Evolutionary conservation across 2,888 invertebrate species (phyloP), one percentile per base, ranked within the genome.

Genomic region (Lepidonotus clava): DNA sequence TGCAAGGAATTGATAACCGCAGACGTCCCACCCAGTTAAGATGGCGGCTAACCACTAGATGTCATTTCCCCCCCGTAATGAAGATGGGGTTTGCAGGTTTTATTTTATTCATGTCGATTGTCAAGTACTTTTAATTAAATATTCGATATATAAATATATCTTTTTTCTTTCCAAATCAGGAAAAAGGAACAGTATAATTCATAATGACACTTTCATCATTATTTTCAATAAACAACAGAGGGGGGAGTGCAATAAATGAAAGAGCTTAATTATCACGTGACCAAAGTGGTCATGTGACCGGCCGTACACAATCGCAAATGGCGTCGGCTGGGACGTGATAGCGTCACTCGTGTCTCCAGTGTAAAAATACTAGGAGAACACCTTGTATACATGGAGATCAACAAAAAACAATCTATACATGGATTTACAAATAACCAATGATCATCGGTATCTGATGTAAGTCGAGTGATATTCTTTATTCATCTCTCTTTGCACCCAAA

Each of bases 41-140:
- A 80, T 80, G 80, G 80, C 80, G 80, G 80, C 80, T 46, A 80
- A 41, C 80, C 41, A 46, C 34, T 14, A 80, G 24, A 8, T n/a
- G n/a, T n/a, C n/a, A n/a, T n/a, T n/a, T n/a, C n/a, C n/a, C n/a
- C n/a, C n/a, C n/a, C n/a, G n/a, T n/a, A n/a, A n/a, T n/a, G n/a
- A n/a, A n/a, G n/a, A n/a, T n/a, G n/a, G n/a, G n/a, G n/a, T n/a
- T n/a, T n/a, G n/a, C n/a, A n/a, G n/a, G n/a, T n/a, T n/a, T n/a
- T n/a, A n/a, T n/a, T n/a, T n/a, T n/a, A n/a, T n/a, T n/a, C n/a
- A n/a, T n/a, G n/a, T n/a, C n/a, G n/a, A n/a, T n/a, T n/a, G n/a
- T n/a, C n/a, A n/a, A n/a, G n/a, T n/a, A n/a, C n/a, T n/a, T n/a
- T n/a, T n/a, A n/a, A n/a, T n/a, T n/a, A n/a, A n/a, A n/a, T n/a